phyloP scores from a whole-genome alignment of 1,140 invertebrate species.

The Ips nitidus region DNA sequence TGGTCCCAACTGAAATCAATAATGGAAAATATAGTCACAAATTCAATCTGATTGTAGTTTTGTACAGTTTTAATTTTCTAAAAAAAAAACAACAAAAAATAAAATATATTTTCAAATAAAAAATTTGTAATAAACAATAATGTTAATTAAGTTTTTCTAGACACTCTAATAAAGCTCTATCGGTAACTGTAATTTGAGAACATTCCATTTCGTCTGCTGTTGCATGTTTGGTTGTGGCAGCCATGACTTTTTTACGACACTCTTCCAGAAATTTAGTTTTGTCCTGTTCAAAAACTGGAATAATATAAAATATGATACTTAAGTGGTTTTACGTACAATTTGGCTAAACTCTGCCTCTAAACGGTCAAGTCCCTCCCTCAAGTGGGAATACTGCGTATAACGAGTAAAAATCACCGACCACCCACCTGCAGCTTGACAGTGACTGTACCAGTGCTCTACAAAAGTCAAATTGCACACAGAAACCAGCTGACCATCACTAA shows the following conservation, averaged over 20 bases:
- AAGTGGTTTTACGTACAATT: not conserved
- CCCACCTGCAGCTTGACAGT: constrained; percentile 42
- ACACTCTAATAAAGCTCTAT: constrained; percentile 29
- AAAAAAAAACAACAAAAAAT: constrained; percentile 14
- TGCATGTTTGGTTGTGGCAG: not conserved
- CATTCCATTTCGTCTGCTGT: constrained; percentile 25
- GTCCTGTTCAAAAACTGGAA: constrained; percentile 3
- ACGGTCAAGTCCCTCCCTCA: constrained; percentile 40
- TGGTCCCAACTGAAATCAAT: too few species aligned
- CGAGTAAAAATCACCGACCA: constrained; percentile 41
- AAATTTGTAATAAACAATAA: not conserved
- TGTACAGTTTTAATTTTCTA: too few species aligned
- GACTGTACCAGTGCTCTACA: constrained; percentile 26
- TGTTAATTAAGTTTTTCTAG: constrained; percentile 26
- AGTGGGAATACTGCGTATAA: constrained; percentile 41
- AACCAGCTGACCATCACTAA: constrained; percentile 60
- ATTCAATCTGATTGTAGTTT: too few species aligned
- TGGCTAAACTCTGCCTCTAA: constrained; percentile 36
- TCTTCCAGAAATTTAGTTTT: constrained; percentile 3
- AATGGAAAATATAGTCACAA: too few species aligned
- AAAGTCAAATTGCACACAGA: constrained; percentile 61
- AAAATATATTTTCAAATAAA: constrained; percentile 8
- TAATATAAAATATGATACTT: too few species aligned
- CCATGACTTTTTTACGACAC: constrained; percentile 7
- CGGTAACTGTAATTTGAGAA: constrained; percentile 31